phyloP scores from a whole-genome alignment of 2,888 invertebrate species.

The Rhyacophila evoluta region DNA sequence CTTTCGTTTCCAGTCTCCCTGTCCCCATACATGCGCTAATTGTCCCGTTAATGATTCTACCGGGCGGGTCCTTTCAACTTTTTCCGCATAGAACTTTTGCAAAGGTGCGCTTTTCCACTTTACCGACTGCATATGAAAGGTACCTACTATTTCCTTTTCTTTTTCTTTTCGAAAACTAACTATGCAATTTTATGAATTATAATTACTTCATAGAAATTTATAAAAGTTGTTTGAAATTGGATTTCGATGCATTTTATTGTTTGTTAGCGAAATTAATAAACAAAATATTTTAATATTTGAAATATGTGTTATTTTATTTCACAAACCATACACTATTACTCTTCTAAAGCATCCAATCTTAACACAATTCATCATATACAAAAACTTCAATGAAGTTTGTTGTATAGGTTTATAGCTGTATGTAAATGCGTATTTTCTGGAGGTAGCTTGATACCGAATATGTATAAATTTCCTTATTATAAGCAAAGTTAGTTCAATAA shows the following conservation, averaged over 20 bases:
- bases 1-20: not conserved
- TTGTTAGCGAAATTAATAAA: too few species aligned
- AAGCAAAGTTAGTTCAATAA: too few species aligned
- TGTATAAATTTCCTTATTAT: too few species aligned
- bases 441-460: too few species aligned
- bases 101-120: constrained; percentile 10
- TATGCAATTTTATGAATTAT: not conserved
- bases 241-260: not conserved
- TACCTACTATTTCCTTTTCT: not conserved
- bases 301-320: too few species aligned
- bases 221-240: not conserved
- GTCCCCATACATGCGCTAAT: constrained; percentile 37
- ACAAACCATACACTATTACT: too few species aligned
- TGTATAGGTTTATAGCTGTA: too few species aligned
- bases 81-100: constrained; percentile 30
- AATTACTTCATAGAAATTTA: not conserved
- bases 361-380: too few species aligned
- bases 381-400: too few species aligned
- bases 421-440: too few species aligned
- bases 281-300: too few species aligned
- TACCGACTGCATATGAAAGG: constrained; percentile 14
- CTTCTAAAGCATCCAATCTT: too few species aligned
- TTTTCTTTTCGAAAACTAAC: not conserved
- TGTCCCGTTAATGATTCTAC: constrained; percentile 46
- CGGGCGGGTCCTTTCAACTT: constrained; percentile 40